These are phyloP conservation scores for Serripes groenlandicus DNA, from an alignment of 2,888 invertebrate species.

Conservation along the genomic window DNA sequence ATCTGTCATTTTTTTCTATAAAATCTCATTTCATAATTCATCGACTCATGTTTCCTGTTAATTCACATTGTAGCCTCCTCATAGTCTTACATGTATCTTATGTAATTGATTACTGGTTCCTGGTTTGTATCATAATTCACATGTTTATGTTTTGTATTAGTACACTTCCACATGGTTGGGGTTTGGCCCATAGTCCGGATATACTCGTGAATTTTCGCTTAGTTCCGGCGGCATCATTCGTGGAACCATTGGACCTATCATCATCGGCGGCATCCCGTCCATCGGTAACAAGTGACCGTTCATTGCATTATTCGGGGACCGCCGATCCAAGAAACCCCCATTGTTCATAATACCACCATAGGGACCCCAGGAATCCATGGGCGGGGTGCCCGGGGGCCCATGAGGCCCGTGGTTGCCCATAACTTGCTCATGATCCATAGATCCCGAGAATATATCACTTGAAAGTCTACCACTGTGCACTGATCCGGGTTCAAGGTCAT, in stretches of 20 bases:
- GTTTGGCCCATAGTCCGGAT: constrained; percentile 78
- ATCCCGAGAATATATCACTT: constrained; percentile 79
- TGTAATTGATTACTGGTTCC: no score
- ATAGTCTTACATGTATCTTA: no score
- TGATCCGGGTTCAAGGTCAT: constrained; percentile 77
- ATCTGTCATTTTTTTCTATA: no score
- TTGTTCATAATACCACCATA: constrained; percentile 73
- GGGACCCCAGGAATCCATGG: constrained; percentile 78
- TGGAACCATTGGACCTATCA: constrained; percentile 68
- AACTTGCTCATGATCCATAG: constrained; percentile 82
- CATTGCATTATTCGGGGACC: constrained; percentile 78
- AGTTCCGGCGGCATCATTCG: constrained; percentile 79
- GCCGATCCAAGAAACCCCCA: constrained; percentile 77
- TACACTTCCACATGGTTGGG: constrained; percentile 84
- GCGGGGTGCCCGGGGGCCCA: constrained; percentile 81
- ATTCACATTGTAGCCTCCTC: no score
- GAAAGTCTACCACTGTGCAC: constrained; percentile 76
- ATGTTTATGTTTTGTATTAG: no score
- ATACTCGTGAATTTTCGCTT: constrained; percentile 76
- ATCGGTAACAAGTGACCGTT: constrained; percentile 79
- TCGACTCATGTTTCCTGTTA: no score
- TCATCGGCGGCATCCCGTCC: constrained; percentile 75
- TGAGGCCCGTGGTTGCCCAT: constrained; percentile 82
- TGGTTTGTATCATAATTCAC: no score
- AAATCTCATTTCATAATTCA: no score